phyloP scores from a whole-genome alignment of 2,113 vertebrate species.

The Fregata magnificens region DNA sequence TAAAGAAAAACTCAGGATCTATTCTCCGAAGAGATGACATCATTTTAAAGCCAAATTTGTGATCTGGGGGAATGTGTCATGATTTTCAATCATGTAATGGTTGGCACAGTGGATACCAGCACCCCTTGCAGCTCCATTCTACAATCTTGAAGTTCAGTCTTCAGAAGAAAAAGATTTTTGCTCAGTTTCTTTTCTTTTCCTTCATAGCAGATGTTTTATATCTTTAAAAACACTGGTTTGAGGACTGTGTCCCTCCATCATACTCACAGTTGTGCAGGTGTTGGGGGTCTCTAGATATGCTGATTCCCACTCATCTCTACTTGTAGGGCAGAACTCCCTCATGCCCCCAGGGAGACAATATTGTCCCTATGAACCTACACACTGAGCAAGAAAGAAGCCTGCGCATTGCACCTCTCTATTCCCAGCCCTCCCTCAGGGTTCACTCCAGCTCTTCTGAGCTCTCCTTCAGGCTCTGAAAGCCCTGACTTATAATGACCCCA shows the following conservation, averaged over 20 bases:
- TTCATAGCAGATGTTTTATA: background rate
- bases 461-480: background rate
- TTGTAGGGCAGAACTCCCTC: background rate
- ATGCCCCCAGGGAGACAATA: background rate
- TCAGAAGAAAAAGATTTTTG: background rate
- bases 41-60: background rate
- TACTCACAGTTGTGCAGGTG: no score
- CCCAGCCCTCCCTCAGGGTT: background rate
- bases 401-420: background rate
- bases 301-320: background rate
- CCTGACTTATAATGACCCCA: fast-evolving
- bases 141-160: background rate
- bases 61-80: background rate
- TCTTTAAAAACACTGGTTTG: background rate
- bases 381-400: background rate
- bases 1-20: background rate
- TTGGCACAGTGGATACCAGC: background rate
- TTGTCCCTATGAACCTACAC: background rate
- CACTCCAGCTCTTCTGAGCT: background rate
- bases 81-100: background rate
- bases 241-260: background rate
- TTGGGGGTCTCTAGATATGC: background rate
- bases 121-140: background rate
- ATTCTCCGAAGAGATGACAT: background rate
- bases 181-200: background rate